These are phyloP conservation scores for Trididemnum clinides DNA, from an alignment of 23 tunicate species.

Conservation along the genomic window DNA sequence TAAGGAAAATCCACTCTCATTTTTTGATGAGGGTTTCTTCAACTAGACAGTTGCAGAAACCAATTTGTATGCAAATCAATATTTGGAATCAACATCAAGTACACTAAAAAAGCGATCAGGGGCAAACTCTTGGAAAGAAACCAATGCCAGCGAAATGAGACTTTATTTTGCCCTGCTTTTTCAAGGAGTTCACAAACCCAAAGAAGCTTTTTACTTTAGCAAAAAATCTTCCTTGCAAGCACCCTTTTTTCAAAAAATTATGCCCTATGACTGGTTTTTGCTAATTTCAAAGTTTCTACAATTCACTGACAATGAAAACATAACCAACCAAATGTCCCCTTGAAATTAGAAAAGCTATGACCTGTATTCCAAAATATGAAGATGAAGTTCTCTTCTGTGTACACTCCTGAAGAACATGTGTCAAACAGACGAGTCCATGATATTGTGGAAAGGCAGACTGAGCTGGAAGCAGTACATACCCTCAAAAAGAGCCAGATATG, in stretches of 20 bases:
- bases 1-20: not conserved
- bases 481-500: not conserved
- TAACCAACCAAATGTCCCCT: not conserved
- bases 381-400: not conserved
- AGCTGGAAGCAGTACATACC: conserved; percentile 6
- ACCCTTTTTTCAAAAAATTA: conserved; percentile 15
- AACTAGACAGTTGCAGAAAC: not conserved
- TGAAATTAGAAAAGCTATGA: conserved; percentile 1
- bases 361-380: not conserved
- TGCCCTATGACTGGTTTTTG: not conserved
- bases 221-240: not conserved
- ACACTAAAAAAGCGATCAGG: not conserved
- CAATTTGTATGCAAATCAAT: not conserved
- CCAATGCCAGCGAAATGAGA: not conserved
- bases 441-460: not conserved
- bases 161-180: conserved; percentile 6
- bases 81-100: not conserved
- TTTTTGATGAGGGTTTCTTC: no score
- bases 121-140: not conserved
- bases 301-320: not conserved
- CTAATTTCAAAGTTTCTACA: not conserved
- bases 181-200: conserved; percentile 1
- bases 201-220: not conserved
- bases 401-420: not conserved
- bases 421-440: not conserved